phyloP scores from a whole-genome alignment of 2,113 vertebrate genomes.

The Mustela nigripes region DNA sequence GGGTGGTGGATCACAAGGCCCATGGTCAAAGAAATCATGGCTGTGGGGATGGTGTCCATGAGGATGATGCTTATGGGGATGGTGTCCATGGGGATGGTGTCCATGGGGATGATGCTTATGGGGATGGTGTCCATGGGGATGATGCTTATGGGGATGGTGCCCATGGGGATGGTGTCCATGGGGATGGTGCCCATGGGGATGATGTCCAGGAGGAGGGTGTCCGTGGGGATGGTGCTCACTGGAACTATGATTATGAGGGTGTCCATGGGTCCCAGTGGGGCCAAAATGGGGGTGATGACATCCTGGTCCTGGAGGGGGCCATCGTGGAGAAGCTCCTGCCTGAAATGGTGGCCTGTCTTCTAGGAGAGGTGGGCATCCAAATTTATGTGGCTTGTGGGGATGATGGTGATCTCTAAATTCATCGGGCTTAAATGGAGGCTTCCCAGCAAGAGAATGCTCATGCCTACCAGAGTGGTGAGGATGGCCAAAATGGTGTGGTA shows the following conservation, averaged over 20 bases:
- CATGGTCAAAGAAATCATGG: constrained; percentile 12
- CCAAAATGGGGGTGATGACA: not conserved
- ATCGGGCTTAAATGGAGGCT: not conserved
- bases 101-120: not conserved
- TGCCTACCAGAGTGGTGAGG: not conserved
- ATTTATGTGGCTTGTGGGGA: not conserved
- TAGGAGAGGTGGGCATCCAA: constrained; percentile 29
- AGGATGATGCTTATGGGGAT: fast-evolving
- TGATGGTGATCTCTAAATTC: not conserved
- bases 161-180: not conserved
- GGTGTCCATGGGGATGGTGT: not conserved
- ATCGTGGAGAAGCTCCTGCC: not conserved
- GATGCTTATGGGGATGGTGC: not conserved
- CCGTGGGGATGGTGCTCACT: not conserved
- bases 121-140: not conserved
- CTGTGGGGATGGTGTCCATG: not conserved
- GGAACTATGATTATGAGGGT: constrained; percentile 19
- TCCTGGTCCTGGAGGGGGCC: not conserved
- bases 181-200: not conserved
- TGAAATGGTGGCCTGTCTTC: not conserved
- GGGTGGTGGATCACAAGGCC: constrained; percentile 71
- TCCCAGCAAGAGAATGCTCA: constrained; percentile 10
- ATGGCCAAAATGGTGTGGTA: not conserved
- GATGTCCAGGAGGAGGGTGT: not conserved
- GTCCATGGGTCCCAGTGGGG: not conserved